A percentile compares a stretch with the other conserved stretches of the same genome.
Conservation (phyloP, 2,888 invertebrate species). For the Diarsia mendica region DNA sequence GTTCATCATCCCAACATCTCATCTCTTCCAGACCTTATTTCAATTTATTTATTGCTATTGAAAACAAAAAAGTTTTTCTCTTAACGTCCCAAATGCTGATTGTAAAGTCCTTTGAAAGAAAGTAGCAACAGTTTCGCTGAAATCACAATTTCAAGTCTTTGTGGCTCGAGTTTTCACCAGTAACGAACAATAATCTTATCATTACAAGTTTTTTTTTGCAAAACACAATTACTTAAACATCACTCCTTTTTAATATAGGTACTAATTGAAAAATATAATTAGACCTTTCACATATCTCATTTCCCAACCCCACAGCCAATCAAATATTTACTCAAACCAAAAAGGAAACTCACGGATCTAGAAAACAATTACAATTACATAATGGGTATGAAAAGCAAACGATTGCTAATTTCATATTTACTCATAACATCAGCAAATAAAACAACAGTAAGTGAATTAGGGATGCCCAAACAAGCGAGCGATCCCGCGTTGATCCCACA, state of each 20-base stretch:
- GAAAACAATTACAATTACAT: slow-evolving; percentile 44
- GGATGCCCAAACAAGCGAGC: slow-evolving; percentile 37
- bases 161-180: background rate
- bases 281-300: background rate
- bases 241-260: background rate
- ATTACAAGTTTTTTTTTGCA: background rate
- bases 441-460: slow-evolving; percentile 50
- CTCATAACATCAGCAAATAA: slow-evolving; percentile 42
- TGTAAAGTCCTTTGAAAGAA: background rate
- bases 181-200: too few relatives aligned
- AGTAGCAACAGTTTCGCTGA: background rate
- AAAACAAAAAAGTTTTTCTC: background rate
- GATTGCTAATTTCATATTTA: slow-evolving; percentile 45
- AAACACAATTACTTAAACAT: background rate
- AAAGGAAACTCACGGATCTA: slow-evolving; percentile 13
- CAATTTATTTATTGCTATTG: background rate
- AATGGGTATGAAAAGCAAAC: slow-evolving; percentile 42
- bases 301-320: slow-evolving; percentile 3
- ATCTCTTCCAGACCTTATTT: background rate
- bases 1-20: background rate
- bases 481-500: slow-evolving; percentile 32
- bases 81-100: background rate
- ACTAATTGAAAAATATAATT: background rate
- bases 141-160: background rate
- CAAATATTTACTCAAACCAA: slow-evolving; percentile 35